A percentile compares a stretch with the other conserved stretches of the same genome.
Evolutionary conservation across 2,113 vertebrate genomes (phyloP).

Genomic region (Glaucidium brasilianum): DNA sequence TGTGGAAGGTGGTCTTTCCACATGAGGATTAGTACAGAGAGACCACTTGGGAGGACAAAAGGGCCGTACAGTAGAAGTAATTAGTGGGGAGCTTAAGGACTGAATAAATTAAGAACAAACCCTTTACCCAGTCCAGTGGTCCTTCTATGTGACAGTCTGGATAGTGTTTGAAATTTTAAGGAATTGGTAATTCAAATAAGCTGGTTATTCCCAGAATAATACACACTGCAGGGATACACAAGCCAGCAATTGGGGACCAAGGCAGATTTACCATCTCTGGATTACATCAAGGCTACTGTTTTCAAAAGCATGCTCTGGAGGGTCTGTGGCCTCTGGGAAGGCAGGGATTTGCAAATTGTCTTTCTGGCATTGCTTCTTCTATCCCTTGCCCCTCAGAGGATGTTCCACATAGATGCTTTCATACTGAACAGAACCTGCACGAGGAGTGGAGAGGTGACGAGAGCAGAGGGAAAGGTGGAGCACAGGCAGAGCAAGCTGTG

Average conservation of each 20-base stretch:
- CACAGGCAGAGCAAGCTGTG: rapidly evolving
- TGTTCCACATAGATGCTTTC: neutral
- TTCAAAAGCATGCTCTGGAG: neutral
- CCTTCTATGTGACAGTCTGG: neutral
- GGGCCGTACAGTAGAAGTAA: neutral
- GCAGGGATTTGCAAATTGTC: neutral
- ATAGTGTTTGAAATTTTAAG: neutral
- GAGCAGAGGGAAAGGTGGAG: neutral
- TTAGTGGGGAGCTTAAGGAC: neutral
- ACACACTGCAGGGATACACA: rapidly evolving
- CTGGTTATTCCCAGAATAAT: neutral
- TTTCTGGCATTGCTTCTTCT: neutral
- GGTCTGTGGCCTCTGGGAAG: neutral
- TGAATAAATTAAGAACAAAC: neutral
- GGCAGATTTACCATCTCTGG: neutral
- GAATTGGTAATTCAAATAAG: neutral
- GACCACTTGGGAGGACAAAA: neutral
- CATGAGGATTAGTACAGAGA: neutral
- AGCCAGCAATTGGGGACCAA: neutral
- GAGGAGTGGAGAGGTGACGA: neutral
- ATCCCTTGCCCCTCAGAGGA: neutral
- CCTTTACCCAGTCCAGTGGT: neutral
- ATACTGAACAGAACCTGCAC: neutral
- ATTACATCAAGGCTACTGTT: neutral
- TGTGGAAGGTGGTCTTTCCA: neutral